phyloP scores from a whole-genome alignment of 2,113 vertebrate genomes.

The Mobula birostris region DNA sequence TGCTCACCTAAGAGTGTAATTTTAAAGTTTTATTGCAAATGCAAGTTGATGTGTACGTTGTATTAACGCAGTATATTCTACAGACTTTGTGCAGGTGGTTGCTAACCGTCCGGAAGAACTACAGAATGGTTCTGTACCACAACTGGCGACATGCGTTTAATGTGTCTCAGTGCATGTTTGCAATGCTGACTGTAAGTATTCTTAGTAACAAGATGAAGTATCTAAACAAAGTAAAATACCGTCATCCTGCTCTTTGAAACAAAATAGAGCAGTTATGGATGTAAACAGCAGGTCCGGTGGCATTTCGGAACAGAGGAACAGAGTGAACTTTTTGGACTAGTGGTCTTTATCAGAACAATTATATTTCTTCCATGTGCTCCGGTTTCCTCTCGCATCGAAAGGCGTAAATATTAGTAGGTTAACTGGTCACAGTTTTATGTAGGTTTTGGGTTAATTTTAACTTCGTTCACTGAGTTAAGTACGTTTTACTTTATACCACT shows the following conservation, averaged over 20 bases:
- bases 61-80: conserved; percentile 41
- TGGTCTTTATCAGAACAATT: no score
- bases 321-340: no score
- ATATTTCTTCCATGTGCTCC: no score
- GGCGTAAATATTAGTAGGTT: no score
- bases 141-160: conserved; percentile 99
- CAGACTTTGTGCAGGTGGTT: conserved; percentile 97
- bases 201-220: background rate
- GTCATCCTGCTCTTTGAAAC: no score
- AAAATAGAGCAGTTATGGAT: no score
- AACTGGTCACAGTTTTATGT: background rate
- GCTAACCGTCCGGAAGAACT: conserved; percentile 96
- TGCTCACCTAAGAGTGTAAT: background rate
- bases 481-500: background rate
- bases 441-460: background rate
- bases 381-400: no score
- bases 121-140: conserved; percentile 95
- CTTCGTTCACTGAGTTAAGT: background rate
- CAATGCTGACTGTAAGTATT: conserved; percentile 83
- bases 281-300: no score
- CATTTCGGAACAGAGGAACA: no score
- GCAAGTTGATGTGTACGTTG: background rate
- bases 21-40: background rate
- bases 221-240: no score
- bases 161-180: conserved; percentile 97